These are phyloP conservation scores for Apodemus agrarius DNA, from an alignment of 2,797 vertebrate genomes.

Conservation along the genomic window DNA sequence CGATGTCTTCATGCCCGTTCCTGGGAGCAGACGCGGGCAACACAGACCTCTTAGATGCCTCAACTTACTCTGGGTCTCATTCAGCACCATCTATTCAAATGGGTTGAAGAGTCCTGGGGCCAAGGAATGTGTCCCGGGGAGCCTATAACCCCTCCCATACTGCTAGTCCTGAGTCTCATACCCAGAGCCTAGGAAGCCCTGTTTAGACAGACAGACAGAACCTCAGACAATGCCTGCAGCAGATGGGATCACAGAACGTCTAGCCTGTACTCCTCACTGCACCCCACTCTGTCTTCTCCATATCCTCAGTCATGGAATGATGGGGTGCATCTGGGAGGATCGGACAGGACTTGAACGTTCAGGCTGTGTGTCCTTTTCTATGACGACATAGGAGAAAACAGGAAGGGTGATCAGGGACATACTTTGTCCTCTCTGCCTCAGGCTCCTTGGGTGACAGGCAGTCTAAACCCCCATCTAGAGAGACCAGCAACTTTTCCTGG, in stretches of 20 bases:
- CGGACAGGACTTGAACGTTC: background rate
- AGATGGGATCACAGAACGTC: too few relatives aligned
- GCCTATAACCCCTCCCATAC: background rate
- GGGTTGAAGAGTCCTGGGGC: background rate
- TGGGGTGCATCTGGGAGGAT: accelerated
- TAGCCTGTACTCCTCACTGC: background rate
- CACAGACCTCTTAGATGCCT: background rate
- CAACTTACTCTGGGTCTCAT: background rate
- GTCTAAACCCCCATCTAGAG: background rate
- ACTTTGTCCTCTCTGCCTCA: background rate
- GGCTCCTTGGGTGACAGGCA: background rate
- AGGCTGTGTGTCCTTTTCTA: background rate
- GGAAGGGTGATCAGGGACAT: background rate
- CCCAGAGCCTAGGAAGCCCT: background rate
- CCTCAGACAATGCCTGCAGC: background rate
- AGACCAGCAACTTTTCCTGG: background rate
- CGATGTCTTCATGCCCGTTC: background rate
- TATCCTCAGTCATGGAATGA: background rate
- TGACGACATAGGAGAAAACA: background rate
- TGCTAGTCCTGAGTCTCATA: background rate
- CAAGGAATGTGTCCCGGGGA: background rate
- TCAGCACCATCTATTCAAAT: background rate
- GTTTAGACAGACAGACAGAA: background rate
- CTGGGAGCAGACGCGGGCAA: background rate
- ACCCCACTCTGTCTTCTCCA: background rate